Evolutionary conservation across 2,888 invertebrate species (phyloP), one percentile per base, ranked within the genome.

Genomic region (Lacanobia oleracea): DNA sequence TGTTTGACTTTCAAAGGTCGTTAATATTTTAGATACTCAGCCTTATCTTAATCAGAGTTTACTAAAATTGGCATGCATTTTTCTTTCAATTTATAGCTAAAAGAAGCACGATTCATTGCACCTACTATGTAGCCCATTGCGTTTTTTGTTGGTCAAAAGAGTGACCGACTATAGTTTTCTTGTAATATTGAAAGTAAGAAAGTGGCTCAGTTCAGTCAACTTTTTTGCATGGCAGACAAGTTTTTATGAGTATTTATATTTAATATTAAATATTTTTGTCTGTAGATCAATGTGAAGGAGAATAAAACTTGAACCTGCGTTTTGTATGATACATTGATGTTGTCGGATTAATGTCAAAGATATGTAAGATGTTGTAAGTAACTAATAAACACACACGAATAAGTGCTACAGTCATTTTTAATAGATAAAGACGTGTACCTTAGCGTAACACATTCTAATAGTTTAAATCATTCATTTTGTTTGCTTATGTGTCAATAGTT

Each of bases 91-190:
- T 27, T 27, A 27, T 27, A 27, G 27, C 27, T 27, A 27, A 27
- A 27, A n/a, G n/a, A 3, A 27, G 14, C 12, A 51, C 60, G 27
- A 45, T 57, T 9, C 21, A 43, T 62, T 73, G 60, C 65, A 59
- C 6, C 14, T 8, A 9, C 0, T 33, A 63, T 72, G 59, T 69
- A 68, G 68, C 18, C 2, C 63, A 62, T 62, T 83, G 69, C 72
- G 61, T 69, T 84, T 87, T 33, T 86, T 86, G 81, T 86, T 84
- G 81, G 85, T 84, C 81, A 84, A 63, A 75, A 73, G 81, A 85
- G 59, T 78, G 77, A 45, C 78, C 64, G 72, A 68, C 69, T 63
- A 75, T 27, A 27, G 3, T 56, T 78, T 73, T 80, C 68, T 69
- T 64, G 60, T 76, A 72, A 61, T 75, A 77, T 79, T 21, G 77